A percentile compares a stretch with the other conserved stretches of the same genome.
These are phyloP conservation scores for Ctena decussata DNA, from an alignment of 2,888 invertebrate genomes.

Conservation along the genomic window DNA sequence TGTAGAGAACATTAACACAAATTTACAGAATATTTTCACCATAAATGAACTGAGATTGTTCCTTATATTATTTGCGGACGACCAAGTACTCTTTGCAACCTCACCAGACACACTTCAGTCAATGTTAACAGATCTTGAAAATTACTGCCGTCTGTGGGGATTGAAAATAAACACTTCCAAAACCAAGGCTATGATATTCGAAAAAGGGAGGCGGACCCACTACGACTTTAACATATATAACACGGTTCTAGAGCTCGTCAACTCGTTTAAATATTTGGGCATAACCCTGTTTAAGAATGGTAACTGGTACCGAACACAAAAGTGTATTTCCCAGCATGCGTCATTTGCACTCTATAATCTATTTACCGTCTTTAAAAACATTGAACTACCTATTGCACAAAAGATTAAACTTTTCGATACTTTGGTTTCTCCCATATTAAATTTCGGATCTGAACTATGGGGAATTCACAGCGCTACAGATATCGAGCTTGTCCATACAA, in stretches of 20 bases:
- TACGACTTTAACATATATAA: slow-evolving; percentile 2
- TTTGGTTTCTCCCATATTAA: neutral
- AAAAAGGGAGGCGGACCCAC: neutral
- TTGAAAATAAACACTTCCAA: slow-evolving; percentile 20
- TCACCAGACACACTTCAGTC: slow-evolving; percentile 9
- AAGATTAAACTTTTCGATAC: neutral
- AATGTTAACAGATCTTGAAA: slow-evolving; percentile 2
- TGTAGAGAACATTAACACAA: slow-evolving; percentile 9
- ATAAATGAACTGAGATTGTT: slow-evolving; percentile 13
- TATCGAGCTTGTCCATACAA: neutral
- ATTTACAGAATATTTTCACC: slow-evolving; percentile 18
- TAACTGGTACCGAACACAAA: neutral
- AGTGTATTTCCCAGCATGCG: neutral
- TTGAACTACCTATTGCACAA: neutral
- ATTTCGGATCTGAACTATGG: neutral
- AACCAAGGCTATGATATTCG: slow-evolving; percentile 24
- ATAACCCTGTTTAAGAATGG: too few species aligned
- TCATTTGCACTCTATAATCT: neutral
- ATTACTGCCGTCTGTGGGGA: slow-evolving; percentile 20
- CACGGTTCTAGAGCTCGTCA: too few species aligned
- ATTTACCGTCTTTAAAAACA: neutral
- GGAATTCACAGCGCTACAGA: neutral
- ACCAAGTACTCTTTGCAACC: slow-evolving; percentile 24
- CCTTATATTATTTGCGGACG: slow-evolving; percentile 32
- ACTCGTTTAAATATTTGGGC: too few species aligned